phyloP scores from a whole-genome alignment of 2,888 invertebrate genomes.

The Priocnemis perturbator region DNA sequence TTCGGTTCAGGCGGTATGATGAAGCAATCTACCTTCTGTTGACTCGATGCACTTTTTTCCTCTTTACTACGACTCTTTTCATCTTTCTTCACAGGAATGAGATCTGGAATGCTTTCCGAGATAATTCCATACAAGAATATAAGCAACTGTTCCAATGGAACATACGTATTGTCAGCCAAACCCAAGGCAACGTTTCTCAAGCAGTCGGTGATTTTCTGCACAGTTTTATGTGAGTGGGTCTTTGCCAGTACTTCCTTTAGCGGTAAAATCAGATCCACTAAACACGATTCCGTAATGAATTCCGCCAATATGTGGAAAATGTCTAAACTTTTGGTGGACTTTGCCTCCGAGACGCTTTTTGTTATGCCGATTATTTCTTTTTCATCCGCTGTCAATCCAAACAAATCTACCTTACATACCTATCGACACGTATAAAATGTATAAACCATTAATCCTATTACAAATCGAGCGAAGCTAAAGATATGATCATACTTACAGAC shows the following conservation, averaged over 20 bases:
- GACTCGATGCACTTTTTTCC: constrained; percentile 75
- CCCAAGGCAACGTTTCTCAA: constrained; percentile 88
- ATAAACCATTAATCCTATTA: background rate
- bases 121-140: constrained; percentile 89
- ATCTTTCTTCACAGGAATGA: constrained; percentile 78
- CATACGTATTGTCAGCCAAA: constrained; percentile 87
- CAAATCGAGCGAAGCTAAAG: background rate
- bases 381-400: constrained; percentile 91
- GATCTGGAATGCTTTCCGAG: constrained; percentile 86
- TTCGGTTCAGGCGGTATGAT: constrained; percentile 86
- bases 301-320: constrained; percentile 89
- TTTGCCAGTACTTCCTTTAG: constrained; percentile 87
- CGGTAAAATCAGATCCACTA: constrained; percentile 87
- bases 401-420: constrained; percentile 91
- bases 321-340: constrained; percentile 89
- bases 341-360: constrained; percentile 88
- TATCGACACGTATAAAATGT: constrained; percentile 54
- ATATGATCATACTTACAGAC: constrained; percentile 77
- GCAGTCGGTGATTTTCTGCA: constrained; percentile 88
- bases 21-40: constrained; percentile 84
- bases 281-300: constrained; percentile 85
- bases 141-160: constrained; percentile 84
- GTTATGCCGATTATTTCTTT: constrained; percentile 92
- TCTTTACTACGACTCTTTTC: constrained; percentile 76
- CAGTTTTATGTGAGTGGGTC: constrained; percentile 87